Evolutionary conservation across 2,113 vertebrate genomes (phyloP).

Genomic region (Protobothrops flavoviridis): DNA sequence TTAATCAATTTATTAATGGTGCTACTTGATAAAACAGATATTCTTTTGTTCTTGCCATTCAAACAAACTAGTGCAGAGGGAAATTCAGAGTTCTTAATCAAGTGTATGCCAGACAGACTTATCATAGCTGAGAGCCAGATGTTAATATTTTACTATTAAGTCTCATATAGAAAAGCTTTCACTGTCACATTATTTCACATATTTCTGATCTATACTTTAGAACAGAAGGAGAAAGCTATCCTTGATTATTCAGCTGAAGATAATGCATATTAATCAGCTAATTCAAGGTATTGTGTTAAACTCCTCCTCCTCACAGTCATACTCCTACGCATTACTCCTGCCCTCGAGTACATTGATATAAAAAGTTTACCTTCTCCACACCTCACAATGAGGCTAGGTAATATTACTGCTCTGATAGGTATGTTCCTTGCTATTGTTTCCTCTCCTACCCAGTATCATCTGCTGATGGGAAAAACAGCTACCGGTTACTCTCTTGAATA

Average conservation of each 20-base stretch:
- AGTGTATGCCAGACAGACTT: constrained; percentile 54
- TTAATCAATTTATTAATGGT: constrained; percentile 69
- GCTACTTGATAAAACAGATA: constrained; percentile 64
- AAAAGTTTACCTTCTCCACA: not conserved
- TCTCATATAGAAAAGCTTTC: constrained; percentile 17
- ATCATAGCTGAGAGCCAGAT: constrained; percentile 45
- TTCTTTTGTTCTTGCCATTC: constrained; percentile 66
- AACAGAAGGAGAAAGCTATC: not conserved
- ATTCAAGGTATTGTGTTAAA: not conserved
- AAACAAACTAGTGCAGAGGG: constrained; percentile 53
- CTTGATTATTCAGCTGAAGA: not conserved
- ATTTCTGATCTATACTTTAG: not conserved
- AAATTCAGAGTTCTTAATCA: constrained; percentile 56
- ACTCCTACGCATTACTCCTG: not conserved
- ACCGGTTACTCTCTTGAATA: not conserved
- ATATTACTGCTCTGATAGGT: not conserved
- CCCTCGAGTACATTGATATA: not conserved
- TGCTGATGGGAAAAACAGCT: not conserved
- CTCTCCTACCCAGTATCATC: not conserved
- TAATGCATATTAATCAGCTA: rapidly evolving
- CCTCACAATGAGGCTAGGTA: not conserved
- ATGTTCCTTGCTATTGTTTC: not conserved
- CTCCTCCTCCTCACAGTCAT: not conserved
- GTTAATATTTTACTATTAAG: constrained; percentile 56
- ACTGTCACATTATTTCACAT: constrained; percentile 29